Evolutionary conservation across 2,113 vertebrate species (phyloP), one percentile per base, ranked within the genome.

Genomic region (Ammodytes dubius): DNA sequence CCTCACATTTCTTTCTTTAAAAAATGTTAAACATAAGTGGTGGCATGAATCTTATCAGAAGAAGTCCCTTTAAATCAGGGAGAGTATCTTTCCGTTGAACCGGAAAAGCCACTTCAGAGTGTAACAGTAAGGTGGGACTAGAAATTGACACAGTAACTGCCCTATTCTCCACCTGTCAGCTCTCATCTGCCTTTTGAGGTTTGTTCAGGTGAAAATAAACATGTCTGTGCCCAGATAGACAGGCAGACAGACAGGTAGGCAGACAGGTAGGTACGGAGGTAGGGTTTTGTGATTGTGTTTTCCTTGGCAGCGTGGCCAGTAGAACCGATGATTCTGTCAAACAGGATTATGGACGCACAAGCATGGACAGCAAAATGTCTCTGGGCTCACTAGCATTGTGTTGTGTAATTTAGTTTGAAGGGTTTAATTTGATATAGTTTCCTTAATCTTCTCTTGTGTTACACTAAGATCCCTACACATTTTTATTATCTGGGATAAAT

Each of bases 161-260:
- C 14, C 27, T 7, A 17, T 4, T 69, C 19, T 61, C 70, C 43
- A 35, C 46, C 85, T 78, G 75, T 81, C 86, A 72, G 4, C 43
- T 83, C 74, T 73, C 46, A 53, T 71, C 40, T 37, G 56, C 70
- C 7, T 8, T 7, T 19, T 73, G 70, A 74, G 27, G 58, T 81
- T 77, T 69, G 39, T 43, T 88, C 87, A 84, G 85, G 81, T 83
- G 81, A 84, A 27, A 73, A 43, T 60, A 71, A 88, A 84, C 80
- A 37, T 49, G 15, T 77, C 71, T 72, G 61, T 74, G 57, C 47
- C 3, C 52, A 70, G 64, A 79, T 83, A 74, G 72, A 42, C 67
- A 45, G 71, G 81, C 85, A 74, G 72, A 42, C 67, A 45, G 71
- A 39, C 61, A 40, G 76, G 63, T 56, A 69, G 77, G 56, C 83